Evolutionary conservation across 2,113 vertebrate species (phyloP).

Genomic region (Chaetodon trifascialis): DNA sequence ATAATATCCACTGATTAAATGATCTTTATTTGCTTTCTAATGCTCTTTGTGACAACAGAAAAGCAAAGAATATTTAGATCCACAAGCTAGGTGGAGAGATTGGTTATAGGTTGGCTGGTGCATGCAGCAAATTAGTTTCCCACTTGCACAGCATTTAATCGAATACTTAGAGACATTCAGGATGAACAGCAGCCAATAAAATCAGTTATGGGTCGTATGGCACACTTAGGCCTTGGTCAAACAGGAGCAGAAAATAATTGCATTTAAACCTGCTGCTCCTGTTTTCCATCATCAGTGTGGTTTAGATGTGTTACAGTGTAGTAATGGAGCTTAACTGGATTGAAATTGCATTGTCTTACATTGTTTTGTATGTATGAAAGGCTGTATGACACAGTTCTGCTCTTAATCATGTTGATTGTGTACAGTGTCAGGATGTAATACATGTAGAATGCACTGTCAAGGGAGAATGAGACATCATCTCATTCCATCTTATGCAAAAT

Average conservation of each 20-base stretch:
- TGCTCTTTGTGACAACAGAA: not conserved
- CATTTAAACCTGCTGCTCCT: conserved; percentile 15
- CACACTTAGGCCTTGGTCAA: conserved; percentile 18
- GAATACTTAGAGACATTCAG: conserved; percentile 46
- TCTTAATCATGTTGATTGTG: conserved; percentile 28
- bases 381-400: conserved; percentile 15
- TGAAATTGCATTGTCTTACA: not conserved
- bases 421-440: conserved; percentile 34
- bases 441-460: conserved; percentile 23
- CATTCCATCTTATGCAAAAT: conserved; percentile 17
- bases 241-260: conserved; percentile 7
- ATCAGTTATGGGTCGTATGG: conserved; percentile 46
- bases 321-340: not conserved
- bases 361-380: conserved; percentile 13
- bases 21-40: not conserved
- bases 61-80: not conserved
- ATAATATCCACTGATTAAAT: not conserved
- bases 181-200: conserved; percentile 26
- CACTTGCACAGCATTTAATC: conserved; percentile 23
- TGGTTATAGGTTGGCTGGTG: not conserved
- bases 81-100: not conserved
- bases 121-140: conserved; percentile 5
- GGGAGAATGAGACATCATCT: conserved; percentile 36
- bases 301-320: not conserved
- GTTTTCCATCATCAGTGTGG: not conserved